phyloP scores from a whole-genome alignment of 1,140 invertebrate species.

The Melipona quadrifasciata region DNA sequence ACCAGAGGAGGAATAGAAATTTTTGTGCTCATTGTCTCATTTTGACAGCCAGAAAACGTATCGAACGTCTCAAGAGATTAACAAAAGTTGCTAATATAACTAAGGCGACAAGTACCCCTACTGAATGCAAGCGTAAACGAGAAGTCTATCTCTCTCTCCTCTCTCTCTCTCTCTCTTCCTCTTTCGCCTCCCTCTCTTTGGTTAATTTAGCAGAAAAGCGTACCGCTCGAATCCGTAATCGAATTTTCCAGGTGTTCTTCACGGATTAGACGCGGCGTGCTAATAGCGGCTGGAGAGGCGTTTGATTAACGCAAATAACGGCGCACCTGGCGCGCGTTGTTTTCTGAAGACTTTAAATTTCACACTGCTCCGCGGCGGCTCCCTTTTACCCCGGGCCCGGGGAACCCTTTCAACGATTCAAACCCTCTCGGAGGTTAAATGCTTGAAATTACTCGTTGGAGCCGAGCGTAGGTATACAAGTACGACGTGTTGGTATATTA shows the following conservation, averaged over 20 bases:
- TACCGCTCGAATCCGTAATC: not conserved
- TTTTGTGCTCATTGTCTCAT: no score
- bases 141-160: not conserved
- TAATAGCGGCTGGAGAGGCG: slow-evolving; percentile 5
- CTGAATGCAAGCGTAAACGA: no score
- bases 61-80: not conserved
- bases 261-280: slow-evolving; percentile 15
- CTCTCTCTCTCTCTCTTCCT: not conserved
- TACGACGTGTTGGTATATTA: slow-evolving; percentile 66
- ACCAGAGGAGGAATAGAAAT: no score
- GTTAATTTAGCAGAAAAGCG: slow-evolving; percentile 5
- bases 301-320: slow-evolving; percentile 50
- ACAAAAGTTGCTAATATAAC: not conserved
- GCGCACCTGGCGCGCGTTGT: slow-evolving; percentile 40
- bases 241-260: slow-evolving; percentile 3
- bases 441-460: slow-evolving; percentile 69
- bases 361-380: slow-evolving; percentile 8
- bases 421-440: slow-evolving; percentile 57
- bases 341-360: slow-evolving; percentile 53
- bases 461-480: slow-evolving; percentile 49
- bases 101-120: not conserved
- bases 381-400: not conserved
- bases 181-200: no score
- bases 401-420: slow-evolving; percentile 53
- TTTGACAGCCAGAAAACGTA: no score